Evolutionary conservation across 2,113 vertebrate species (phyloP), one percentile per base, ranked within the genome.

Genomic region (Syngnathus floridae): DNA sequence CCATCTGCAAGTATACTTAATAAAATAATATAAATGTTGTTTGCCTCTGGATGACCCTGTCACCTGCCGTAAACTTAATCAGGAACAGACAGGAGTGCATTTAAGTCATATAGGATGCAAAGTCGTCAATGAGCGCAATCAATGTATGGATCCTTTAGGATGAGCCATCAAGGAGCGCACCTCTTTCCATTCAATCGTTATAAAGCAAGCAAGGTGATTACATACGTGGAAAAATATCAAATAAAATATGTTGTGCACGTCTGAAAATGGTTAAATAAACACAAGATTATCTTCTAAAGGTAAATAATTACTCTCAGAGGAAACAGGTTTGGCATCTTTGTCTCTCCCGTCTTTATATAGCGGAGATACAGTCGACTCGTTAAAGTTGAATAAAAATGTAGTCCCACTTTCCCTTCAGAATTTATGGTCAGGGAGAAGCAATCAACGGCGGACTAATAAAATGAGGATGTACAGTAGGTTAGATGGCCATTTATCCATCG

Each of bases 371-470:
- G 73, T 79, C 59, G n/a, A 67, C 82, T 86, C 76, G 82, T 84
- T 79, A 81, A 86, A 82, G 49, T 66, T 83, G 74, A 84, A 84
- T 82, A 73, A 76, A 64, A 65, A 78, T 72, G 67, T 80, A 69
- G 59, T 75, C 72, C 79, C 68, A 56, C 48, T 26, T 71, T 78
- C 14, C 6, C 19, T 67, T 67, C 22, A 54, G 58, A 69, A 82
- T 77, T 73, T 69, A 81, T 80, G 62, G 62, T 58, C 67, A 45
- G 61, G 52, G 75, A 70, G 62, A 48, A 26, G 67, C 65, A 73
- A 77, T 75, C 65, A 74, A 55, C 82, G 68, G 73, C 69, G 40
- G 74, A 72, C 73, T 76, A 67, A 75, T 84, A 63, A 82, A 82
- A 81, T 21, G 31, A 54, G 56, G 72, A 67, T 78, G 64, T 86